Evolutionary conservation across 2,797 vertebrate species (phyloP).

Genomic region (Rachycentron canadum): DNA sequence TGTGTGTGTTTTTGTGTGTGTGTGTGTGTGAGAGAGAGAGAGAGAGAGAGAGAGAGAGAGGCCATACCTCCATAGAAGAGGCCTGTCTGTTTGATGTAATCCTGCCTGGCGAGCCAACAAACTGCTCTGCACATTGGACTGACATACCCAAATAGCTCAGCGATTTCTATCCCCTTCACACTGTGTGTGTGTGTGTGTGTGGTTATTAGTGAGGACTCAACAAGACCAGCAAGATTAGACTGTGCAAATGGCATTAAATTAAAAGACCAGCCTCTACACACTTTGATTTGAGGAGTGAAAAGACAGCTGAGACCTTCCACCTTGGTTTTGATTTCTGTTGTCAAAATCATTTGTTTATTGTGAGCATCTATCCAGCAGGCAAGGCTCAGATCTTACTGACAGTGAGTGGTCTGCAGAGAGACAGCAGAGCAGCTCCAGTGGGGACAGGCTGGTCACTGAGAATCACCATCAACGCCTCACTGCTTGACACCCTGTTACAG

Average conservation of each 20-base stretch:
- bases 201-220: slow-evolving; percentile 66
- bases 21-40: slow-evolving; percentile 26
- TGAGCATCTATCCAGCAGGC: slow-evolving; percentile 27
- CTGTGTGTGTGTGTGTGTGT: slow-evolving; percentile 33
- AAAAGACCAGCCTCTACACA: slow-evolving; percentile 37
- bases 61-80: slow-evolving; percentile 73
- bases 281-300: slow-evolving; percentile 20
- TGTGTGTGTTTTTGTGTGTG: slow-evolving; percentile 39
- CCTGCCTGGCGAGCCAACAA: slow-evolving; percentile 74
- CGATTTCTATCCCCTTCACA: slow-evolving; percentile 57
- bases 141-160: slow-evolving; percentile 79
- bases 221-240: slow-evolving; percentile 61
- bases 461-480: slow-evolving; percentile 59
- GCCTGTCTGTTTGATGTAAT: slow-evolving; percentile 80
- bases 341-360: slow-evolving; percentile 38
- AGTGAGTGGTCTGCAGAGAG: slow-evolving; percentile 32
- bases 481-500: slow-evolving; percentile 42
- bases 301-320: slow-evolving; percentile 24
- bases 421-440: slow-evolving; percentile 43
- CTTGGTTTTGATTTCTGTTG: slow-evolving; percentile 36
- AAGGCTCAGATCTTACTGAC: slow-evolving; percentile 33
- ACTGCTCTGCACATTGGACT: slow-evolving; percentile 76
- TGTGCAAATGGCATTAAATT: slow-evolving; percentile 41
- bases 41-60: slow-evolving; percentile 32
- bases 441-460: slow-evolving; percentile 38